phyloP scores from a whole-genome alignment of 2,113 vertebrate genomes.

The Gopherus flavomarginatus region DNA sequence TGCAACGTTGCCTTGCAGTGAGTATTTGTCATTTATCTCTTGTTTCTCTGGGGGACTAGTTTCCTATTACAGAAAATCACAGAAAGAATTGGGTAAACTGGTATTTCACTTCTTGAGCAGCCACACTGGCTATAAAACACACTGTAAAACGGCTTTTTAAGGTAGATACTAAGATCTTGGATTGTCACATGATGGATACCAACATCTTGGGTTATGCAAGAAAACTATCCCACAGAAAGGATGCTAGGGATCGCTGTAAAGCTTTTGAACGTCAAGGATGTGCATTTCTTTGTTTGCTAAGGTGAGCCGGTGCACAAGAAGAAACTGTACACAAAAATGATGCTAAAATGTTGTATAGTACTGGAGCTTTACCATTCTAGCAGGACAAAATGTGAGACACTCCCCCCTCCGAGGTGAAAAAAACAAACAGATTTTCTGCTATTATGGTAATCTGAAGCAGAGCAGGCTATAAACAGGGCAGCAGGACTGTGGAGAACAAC shows the following conservation, averaged over 20 bases:
- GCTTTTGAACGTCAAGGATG: constrained; percentile 18
- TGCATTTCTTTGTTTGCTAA: constrained; percentile 54
- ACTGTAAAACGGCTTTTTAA: constrained; percentile 18
- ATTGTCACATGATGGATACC: constrained; percentile 48
- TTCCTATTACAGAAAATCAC: not conserved
- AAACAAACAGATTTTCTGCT: not conserved
- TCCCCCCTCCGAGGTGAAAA: too few species aligned
- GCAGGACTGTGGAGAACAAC: rapidly evolving
- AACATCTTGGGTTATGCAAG: constrained; percentile 10
- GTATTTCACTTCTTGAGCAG: not conserved
- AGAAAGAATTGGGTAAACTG: not conserved
- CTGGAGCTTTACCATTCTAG: constrained; percentile 22
- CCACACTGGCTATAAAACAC: not conserved
- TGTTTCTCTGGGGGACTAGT: not conserved
- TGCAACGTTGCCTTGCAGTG: not conserved
- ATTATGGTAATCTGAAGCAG: not conserved
- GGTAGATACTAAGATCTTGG: not conserved
- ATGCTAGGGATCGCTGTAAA: constrained; percentile 40
- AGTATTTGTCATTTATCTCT: not conserved
- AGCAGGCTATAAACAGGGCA: not conserved
- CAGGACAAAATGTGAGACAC: not conserved
- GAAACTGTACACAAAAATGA: constrained; percentile 44
- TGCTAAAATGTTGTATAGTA: not conserved
- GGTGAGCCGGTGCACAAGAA: constrained; percentile 41
- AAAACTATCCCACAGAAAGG: constrained; percentile 32